Percentiles rank a stretch among this genome's conserved stretches.
Evolutionary conservation across 2,888 invertebrate species (phyloP).

Genomic region (Ophraella communa): DNA sequence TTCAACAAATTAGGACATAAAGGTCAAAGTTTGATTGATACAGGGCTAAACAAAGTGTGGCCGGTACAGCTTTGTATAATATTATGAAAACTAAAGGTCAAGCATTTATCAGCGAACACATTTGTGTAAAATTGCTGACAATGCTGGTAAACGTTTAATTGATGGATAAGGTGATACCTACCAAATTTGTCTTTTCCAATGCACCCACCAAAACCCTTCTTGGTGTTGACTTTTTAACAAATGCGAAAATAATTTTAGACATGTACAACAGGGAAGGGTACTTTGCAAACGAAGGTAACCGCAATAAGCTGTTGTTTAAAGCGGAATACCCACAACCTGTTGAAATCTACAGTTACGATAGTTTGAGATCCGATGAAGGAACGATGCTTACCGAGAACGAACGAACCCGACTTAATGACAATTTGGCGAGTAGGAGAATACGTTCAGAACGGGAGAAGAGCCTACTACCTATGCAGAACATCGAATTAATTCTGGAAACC

Average conservation of each 20-base stretch:
- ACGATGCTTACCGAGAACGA: slow-evolving; percentile 1
- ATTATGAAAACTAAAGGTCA: slow-evolving; percentile 9
- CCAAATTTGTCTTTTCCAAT: slow-evolving; percentile 21
- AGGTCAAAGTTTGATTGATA: slow-evolving; percentile 17
- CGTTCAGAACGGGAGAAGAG: slow-evolving; percentile 18
- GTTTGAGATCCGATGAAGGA: slow-evolving; percentile 1
- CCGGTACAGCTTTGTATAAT: slow-evolving; percentile 18
- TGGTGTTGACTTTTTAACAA: slow-evolving; percentile 26
- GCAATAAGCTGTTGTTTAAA: slow-evolving; percentile 5
- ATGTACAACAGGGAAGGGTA: slow-evolving; percentile 6
- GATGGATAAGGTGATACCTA: slow-evolving; percentile 6
- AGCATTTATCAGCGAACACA: background rate
- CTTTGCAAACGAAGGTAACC: slow-evolving; percentile 14
- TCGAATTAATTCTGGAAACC: slow-evolving; percentile 45
- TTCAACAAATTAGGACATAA: no score
- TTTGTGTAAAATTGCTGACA: slow-evolving; percentile 13
- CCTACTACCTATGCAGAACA: slow-evolving; percentile 40
- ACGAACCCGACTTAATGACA: no score
- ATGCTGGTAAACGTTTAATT: slow-evolving; percentile 10
- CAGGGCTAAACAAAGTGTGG: slow-evolving; percentile 29
- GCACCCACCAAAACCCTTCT: slow-evolving; percentile 16
- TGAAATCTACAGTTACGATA: background rate
- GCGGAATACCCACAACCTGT: background rate
- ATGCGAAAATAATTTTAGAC: slow-evolving; percentile 15
- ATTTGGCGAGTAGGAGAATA: slow-evolving; percentile 9